Evolutionary conservation across 2,113 vertebrate species (phyloP), one percentile per base, ranked within the genome.

Genomic region (Amphilophus citrinellus): DNA sequence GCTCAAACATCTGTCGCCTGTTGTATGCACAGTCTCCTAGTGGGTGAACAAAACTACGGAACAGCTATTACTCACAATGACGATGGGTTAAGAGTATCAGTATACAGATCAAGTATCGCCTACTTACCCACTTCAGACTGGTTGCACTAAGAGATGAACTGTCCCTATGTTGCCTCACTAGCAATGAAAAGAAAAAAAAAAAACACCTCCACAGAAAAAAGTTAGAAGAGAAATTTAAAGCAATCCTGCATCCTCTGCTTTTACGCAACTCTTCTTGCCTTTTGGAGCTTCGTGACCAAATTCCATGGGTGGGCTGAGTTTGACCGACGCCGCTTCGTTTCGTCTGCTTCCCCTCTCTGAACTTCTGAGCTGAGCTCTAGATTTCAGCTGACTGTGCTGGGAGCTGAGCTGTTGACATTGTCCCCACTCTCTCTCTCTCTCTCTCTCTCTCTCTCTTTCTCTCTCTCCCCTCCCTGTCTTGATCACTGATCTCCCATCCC

Each of bases 371-470:
- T 4, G 37, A 79, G 93, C 91, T 84, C 82, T 90, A 89, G 83
- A 88, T 95, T 95, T 95, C 92, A 95, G 95, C 93, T 94, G 95
- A 95, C 93, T 93, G 89, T 56, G 87, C 90, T 94, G 82, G 66
- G 92, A 94, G 86, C 86, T 53, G 88, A 91, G 91, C 90, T 93
- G 93, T 92, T 93, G 92, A 94, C 92, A 93, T 92, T 93, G 89
- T 88, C 88, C 89, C 87, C 22, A 1, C 90, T 87, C 84, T 11
- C 89, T 77, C 88, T 47, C 53, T 27, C 63, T 56, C 56, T 32
- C 60, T 47, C 83, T 15, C 77, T 53, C 32, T 42, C 56, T 77
- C 88, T 47, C 53, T 27, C 63, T 56, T 56, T 32, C 60, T 47
- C 83, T 15, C 77, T 53, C 32, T 42, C 56, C 66, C 37, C 84